Evolutionary conservation across 2,113 vertebrate genomes (phyloP).

Genomic region (Emydocephalus ijimae): DNA sequence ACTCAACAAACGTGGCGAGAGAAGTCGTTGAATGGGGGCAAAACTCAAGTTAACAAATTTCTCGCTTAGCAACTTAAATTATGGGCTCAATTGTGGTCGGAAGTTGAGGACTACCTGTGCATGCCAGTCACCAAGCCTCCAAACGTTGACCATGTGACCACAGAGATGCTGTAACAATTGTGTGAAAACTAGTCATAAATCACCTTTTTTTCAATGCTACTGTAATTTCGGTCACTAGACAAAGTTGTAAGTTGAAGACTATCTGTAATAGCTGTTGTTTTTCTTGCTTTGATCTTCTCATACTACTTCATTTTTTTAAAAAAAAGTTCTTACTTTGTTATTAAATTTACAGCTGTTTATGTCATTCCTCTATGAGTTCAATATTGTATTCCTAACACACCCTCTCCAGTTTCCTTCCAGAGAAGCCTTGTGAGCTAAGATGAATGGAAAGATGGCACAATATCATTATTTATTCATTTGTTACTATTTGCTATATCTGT

Average conservation of each 20-base stretch:
- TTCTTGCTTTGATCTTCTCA: not conserved
- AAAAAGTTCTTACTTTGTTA: not conserved
- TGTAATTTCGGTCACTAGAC: not conserved
- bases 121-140: not conserved
- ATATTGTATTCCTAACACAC: not conserved
- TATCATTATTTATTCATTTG: not conserved
- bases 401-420: not conserved
- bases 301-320: not conserved
- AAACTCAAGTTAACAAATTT: no score
- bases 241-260: not conserved
- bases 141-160: not conserved
- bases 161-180: not conserved
- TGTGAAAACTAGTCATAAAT: not conserved
- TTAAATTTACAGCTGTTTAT: not conserved
- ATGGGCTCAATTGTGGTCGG: no score
- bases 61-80: no score
- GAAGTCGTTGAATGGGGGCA: no score
- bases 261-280: not conserved
- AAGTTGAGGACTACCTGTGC: not conserved
- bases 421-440: not conserved
- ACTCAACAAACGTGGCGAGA: no score
- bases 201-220: not conserved
- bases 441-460: not conserved
- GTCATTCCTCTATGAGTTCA: not conserved
- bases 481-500: not conserved